Evolutionary conservation across 2,888 invertebrate genomes (phyloP).

Genomic region (Pristionchus exspectatus): DNA sequence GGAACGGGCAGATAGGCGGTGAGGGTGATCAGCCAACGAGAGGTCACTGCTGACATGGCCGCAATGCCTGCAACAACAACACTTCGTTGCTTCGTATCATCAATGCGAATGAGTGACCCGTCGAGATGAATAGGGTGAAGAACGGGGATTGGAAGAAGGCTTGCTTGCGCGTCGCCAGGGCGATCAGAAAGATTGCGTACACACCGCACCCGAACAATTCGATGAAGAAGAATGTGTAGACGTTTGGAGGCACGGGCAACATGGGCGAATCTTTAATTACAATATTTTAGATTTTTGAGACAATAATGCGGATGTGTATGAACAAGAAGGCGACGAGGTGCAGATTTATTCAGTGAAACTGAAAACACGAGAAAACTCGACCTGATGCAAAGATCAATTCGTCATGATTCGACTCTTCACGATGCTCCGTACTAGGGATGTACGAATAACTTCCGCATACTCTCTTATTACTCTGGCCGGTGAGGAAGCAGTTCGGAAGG

Average conservation of each 20-base stretch:
- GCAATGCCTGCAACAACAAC: not conserved
- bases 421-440: no score
- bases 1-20: not conserved
- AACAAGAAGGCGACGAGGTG: no score
- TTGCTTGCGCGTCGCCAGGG: not conserved
- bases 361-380: no score
- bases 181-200: not conserved
- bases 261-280: no score
- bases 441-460: no score
- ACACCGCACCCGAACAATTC: not conserved
- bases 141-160: not conserved
- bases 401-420: no score
- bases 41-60: not conserved
- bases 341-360: no score
- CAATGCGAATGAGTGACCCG: not conserved
- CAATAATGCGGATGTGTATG: no score
- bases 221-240: not conserved
- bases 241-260: not conserved
- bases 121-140: not conserved
- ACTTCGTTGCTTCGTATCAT: not conserved
- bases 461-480: no score
- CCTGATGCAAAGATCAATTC: no score
- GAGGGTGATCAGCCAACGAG: not conserved
- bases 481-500: no score
- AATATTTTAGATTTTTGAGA: no score